Percentiles rank a stretch among this genome's conserved stretches.
Conservation (phyloP, 1,140 invertebrate genomes). For the Drosophila leontia region DNA sequence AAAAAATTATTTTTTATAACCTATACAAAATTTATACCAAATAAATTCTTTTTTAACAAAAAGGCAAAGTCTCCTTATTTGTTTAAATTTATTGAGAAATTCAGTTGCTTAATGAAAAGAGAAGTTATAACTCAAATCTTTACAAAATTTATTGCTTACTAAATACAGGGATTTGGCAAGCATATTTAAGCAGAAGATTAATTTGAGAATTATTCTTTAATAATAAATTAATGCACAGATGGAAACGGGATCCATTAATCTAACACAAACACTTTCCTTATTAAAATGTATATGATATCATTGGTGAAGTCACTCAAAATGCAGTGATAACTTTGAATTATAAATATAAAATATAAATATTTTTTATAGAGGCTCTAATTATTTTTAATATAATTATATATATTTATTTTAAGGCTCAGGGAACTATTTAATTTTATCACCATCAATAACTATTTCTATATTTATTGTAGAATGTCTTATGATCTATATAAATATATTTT, state of each 20-base stretch:
- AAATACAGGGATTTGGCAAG: background rate
- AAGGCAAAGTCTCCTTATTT: no score
- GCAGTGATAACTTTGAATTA: background rate
- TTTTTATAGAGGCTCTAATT: no score
- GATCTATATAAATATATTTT: no score
- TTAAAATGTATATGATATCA: background rate
- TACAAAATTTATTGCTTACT: background rate
- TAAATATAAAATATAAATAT: background rate
- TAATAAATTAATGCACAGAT: background rate
- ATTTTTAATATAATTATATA: background rate
- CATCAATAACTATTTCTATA: no score
- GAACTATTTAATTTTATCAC: no score
- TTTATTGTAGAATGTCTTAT: no score
- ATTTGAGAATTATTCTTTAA: constrained; percentile 1
- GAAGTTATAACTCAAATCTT: background rate
- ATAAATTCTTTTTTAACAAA: background rate
- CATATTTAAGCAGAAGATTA: background rate
- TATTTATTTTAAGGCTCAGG: background rate
- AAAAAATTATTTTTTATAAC: background rate
- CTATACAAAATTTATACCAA: background rate
- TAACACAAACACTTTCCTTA: background rate
- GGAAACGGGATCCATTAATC: background rate
- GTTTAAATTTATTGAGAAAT: background rate
- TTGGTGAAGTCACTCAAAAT: background rate
- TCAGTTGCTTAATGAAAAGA: background rate